Evolutionary conservation across 1,140 invertebrate genomes (phyloP).

Genomic region (Uloborus diversus): DNA sequence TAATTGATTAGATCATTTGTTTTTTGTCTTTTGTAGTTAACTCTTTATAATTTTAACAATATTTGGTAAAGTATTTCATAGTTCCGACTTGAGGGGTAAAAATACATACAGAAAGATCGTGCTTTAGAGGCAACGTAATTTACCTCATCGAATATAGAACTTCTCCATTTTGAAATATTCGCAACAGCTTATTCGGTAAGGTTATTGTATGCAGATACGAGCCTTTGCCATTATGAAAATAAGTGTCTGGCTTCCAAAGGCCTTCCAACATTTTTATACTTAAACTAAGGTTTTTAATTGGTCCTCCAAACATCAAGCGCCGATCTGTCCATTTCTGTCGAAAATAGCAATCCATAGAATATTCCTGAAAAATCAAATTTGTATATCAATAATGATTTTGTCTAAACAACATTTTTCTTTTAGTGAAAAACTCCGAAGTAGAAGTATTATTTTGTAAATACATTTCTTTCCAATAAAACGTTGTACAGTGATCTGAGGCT

Average conservation of each 20-base stretch:
- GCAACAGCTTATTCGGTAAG: slow-evolving; percentile 90
- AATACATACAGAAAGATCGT: no score
- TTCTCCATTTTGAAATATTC: slow-evolving; percentile 83
- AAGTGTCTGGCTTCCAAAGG: slow-evolving; percentile 61
- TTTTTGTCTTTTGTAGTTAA: no score
- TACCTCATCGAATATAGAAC: slow-evolving; percentile 96
- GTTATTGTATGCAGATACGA: slow-evolving; percentile 86
- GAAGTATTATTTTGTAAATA: no score
- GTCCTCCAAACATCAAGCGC: slow-evolving; percentile 59
- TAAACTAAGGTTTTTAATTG: slow-evolving; percentile 56
- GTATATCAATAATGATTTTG: slow-evolving; percentile 10
- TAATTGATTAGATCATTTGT: no score
- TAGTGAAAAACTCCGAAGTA: no score
- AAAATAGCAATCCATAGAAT: slow-evolving; percentile 62
- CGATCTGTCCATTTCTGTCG: slow-evolving; percentile 61
- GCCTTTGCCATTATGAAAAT: slow-evolving; percentile 66
- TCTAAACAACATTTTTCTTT: background rate
- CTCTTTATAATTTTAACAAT: no score
- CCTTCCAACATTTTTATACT: slow-evolving; percentile 62
- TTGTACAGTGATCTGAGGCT: no score
- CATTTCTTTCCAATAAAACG: no score
- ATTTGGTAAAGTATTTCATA: no score
- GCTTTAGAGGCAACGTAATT: no score
- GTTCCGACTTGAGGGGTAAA: no score
- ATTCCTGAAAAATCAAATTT: slow-evolving; percentile 58